Evolutionary conservation across 2,113 vertebrate genomes (phyloP), one percentile per base, ranked within the genome.

Genomic region (Notechis scutatus): DNA sequence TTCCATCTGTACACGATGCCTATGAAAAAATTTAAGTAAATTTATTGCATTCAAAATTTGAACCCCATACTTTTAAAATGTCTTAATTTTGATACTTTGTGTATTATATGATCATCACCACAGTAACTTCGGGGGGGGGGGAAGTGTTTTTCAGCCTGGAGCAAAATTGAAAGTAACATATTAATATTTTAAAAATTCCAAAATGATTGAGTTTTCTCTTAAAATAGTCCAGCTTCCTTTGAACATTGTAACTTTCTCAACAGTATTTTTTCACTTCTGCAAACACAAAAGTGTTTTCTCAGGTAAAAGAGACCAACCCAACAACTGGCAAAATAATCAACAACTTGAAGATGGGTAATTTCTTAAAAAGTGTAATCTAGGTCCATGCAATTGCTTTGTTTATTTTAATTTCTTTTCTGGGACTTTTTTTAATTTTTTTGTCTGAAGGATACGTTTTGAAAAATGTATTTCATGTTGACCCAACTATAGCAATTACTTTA

Each of bases 1-100:
- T 99, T 23, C 98, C 99, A 0, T 99, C 99, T 1, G 99, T 99
- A 96, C 98, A 99, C 26, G 98, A 98, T 1, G 99, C 99, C 99
- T 99, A 92, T 50, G 95, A 96, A 0, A 90, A 94, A 94, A 95
- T 45, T 90, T 2, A 42, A 88, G 2, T 86, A 85, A 39, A 85
- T 20, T 45, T 85, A 85, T 69, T 29, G 24, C 47, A 93, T 54
- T 93, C 59, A 88, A 64, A 91, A 56, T 20, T 42, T 54, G 45
- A 50, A 39, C 4, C 20, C 47, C 26, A 39, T 85, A 11, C n/a
- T 29, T 59, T 87, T 23, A 61, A 42, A 64, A 34, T 64, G 7
- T 87, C 26, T 87, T 56, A 59, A 18, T 23, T n/a, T 90, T 91
- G 15, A 56, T 24, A 69, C 90, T 91, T 91, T 93, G 85, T 69